Percentiles rank a stretch among this genome's conserved stretches.
These are phyloP conservation scores for Siderastrea radians DNA, from an alignment of 92 coral and sea anemone genomes.

Conservation along the genomic window DNA sequence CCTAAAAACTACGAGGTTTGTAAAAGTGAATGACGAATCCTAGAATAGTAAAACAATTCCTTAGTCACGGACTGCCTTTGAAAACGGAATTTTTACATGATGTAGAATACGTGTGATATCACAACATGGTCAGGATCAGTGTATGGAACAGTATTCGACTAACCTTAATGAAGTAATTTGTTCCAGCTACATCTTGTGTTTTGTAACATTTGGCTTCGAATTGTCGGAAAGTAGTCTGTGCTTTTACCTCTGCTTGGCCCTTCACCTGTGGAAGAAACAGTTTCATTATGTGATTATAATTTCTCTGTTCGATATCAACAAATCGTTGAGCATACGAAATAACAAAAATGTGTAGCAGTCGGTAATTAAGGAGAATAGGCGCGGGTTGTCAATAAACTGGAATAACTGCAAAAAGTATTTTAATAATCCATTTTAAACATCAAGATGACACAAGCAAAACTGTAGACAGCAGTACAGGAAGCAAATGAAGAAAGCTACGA, in stretches of 20 bases:
- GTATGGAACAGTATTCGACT: background rate
- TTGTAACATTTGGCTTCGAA: slow-evolving; percentile 71
- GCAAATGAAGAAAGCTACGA: background rate
- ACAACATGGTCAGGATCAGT: no score
- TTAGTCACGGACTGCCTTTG: no score
- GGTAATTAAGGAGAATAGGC: background rate
- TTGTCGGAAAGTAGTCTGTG: slow-evolving; percentile 50
- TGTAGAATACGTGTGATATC: no score
- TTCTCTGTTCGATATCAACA: background rate
- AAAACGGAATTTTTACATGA: background rate
- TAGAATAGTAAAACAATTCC: no score
- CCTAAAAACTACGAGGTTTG: no score
- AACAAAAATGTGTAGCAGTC: background rate
- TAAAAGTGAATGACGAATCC: no score
- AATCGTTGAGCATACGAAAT: background rate
- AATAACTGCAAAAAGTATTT: background rate
- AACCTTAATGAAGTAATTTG: slow-evolving; percentile 92
- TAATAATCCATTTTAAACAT: background rate
- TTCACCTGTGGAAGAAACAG: slow-evolving; percentile 66
- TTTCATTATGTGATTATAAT: background rate
- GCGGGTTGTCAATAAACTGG: background rate
- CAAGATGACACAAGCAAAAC: background rate
- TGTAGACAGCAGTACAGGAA: background rate
- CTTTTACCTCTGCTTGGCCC: slow-evolving; percentile 69
- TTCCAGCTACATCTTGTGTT: slow-evolving; percentile 87